These are phyloP conservation scores for Psittacula derbiana DNA, from an alignment of 2,797 vertebrate species.

Conservation along the genomic window DNA sequence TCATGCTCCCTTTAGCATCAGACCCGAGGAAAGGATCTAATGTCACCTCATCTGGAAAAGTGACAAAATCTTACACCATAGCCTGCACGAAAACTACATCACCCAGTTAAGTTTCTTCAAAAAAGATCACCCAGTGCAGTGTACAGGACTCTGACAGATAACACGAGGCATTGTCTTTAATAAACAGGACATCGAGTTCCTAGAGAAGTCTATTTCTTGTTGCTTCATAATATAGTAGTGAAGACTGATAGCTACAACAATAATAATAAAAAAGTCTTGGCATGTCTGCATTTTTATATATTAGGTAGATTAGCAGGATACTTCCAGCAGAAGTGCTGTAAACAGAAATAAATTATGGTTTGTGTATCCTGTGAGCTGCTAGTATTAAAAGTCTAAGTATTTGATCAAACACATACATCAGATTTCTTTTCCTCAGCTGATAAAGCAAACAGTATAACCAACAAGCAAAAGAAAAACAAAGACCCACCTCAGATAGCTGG, in stretches of 20 bases:
- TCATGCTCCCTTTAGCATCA: not conserved
- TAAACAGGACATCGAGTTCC: not conserved
- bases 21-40: not conserved
- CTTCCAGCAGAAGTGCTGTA: conserved; percentile 26
- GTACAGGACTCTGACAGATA: not conserved
- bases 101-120: not conserved
- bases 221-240: not conserved
- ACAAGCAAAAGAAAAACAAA: not conserved
- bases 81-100: not conserved
- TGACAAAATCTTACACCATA: not conserved
- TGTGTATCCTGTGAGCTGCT: not conserved
- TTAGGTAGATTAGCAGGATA: conserved; percentile 37
- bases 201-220: not conserved
- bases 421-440: not conserved
- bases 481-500: not conserved
- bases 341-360: conserved; percentile 44
- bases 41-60: not conserved
- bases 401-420: conserved; percentile 23
- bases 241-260: not conserved
- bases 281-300: not conserved
- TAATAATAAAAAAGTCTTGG: not conserved
- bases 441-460: not conserved
- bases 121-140: not conserved
- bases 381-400: conserved; percentile 54
- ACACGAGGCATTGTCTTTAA: not conserved